Percentiles rank a stretch among this genome's conserved stretches.
phyloP scores from a whole-genome alignment of 2,888 invertebrate genomes.

The Lasius platythorax region DNA sequence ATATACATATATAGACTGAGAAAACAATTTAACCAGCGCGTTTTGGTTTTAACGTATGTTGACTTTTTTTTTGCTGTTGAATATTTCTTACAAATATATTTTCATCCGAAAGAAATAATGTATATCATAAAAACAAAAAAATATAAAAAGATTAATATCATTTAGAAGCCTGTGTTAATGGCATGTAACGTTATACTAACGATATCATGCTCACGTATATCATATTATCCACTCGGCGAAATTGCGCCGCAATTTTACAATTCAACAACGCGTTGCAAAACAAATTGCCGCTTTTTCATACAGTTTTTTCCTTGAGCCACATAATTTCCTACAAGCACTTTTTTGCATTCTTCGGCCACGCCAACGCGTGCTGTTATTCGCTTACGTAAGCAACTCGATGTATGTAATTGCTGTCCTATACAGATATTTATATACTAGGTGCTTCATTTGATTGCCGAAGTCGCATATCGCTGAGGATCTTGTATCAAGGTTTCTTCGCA shows the following conservation, averaged over 20 bases:
- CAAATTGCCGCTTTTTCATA: neutral
- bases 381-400: conserved; percentile 12
- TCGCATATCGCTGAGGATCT: neutral
- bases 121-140: neutral
- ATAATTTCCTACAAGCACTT: conserved; percentile 19
- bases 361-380: neutral
- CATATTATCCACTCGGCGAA: conserved; percentile 16
- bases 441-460: neutral
- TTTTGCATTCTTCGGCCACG: neutral
- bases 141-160: neutral
- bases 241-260: conserved; percentile 27
- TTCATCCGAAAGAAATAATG: neutral
- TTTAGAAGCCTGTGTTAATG: neutral
- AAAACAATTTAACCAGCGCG: neutral
- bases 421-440: neutral
- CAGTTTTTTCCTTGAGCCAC: conserved; percentile 28
- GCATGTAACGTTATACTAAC: neutral
- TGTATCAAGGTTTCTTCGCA: neutral
- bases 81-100: neutral
- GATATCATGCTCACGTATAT: neutral
- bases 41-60: neutral
- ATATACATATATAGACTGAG: neutral
- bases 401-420: conserved; percentile 28
- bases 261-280: neutral
- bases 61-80: neutral